Evolutionary conservation across 1,140 invertebrate species (phyloP), one percentile per base, ranked within the genome.

Genomic region (Pseudomyrmex sp.): DNA sequence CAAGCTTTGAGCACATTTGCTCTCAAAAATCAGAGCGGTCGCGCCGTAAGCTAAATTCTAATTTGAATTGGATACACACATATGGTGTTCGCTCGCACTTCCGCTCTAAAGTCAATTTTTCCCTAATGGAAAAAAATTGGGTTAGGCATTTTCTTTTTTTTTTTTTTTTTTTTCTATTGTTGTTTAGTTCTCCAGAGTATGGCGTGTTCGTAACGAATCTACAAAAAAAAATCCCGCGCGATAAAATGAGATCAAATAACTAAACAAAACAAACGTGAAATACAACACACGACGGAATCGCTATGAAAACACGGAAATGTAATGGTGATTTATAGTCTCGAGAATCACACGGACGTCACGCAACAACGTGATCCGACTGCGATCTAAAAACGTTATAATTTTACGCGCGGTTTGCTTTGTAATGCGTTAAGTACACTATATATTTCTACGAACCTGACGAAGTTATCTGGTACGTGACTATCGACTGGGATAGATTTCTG

Each of bases 381-480:
- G 12, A 52, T 52, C 7, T 63, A 9, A n/a, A n/a, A 65, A 4
- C 23, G 5, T 8, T 68, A 66, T 44, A 44, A 2, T 26, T 7
- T 44, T 68, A 66, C 20, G 20, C 8, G n/a, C n/a, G 8, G 20
- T 54, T 44, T 1, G 4, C 35, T 52, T 54, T 12, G 26, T 77
- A 56, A 77, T 48, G 18, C 13, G 18, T 18, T 58, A 48, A 56
- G 35, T 10, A 10, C 13, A 46, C 8, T 59, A 15, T 5, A 58
- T 7, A 20, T 72, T 84, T 63, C 44, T 20, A 65, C 35, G n/a
- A 52, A 46, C 20, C 20, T 69, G 48, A 79, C 44, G 58, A 26
- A 75, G 48, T 82, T 75, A 56, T 65, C 59, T 23, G 35, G 23
- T 66, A 79, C 61, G 61, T 75, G 72, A 87, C 80, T 58, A 77